Evolutionary conservation across 2,888 invertebrate genomes (phyloP), one percentile per base, ranked within the genome.

Genomic region (Cyclophora punctaria): DNA sequence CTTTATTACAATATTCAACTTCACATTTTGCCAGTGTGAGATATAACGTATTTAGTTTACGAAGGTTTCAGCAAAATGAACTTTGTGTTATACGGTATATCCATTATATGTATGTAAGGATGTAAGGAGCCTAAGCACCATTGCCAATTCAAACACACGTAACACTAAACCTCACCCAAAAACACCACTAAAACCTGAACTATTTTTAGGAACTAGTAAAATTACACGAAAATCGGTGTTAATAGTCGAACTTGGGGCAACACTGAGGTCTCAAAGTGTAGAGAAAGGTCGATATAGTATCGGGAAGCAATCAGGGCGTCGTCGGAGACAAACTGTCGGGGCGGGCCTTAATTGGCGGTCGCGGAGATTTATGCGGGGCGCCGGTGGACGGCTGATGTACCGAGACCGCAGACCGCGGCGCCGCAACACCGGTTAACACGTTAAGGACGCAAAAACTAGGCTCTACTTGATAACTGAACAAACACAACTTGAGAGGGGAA

Each of bases 311-410:
- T 89, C 88, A 89, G 82, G 84, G 80, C 79, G 79, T 77, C 79
- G 77, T 78, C 78, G 84, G 82, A 86, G 85, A 87, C 87, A 87
- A 87, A 87, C 84, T 87, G 87, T 86, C 86, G 86, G 79, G 81
- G 81, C 69, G 78, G 75, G 66, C 82, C 85, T 83, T 89, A 88
- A 88, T 89, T 89, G 88, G 88, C 84, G 87, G 88, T 85, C 82
- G 78, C 69, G 57, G 79, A 87, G 88, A 88, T 89, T 88, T 88
- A 89, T 88, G 84, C 84, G 83, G 80, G 71, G 78, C 73, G 77
- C 76, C 77, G 78, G 73, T 78, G 72, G 76, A 73, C 62, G 73
- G 74, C 63, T 75, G 74, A 72, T 74, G 71, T 67, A 67, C 62
- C 62, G 62, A 63, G 64, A 67, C 72, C 73, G 65, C 71, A 67